Evolutionary conservation across 2,113 vertebrate genomes (phyloP).

Genomic region (Bettongia penicillata): DNA sequence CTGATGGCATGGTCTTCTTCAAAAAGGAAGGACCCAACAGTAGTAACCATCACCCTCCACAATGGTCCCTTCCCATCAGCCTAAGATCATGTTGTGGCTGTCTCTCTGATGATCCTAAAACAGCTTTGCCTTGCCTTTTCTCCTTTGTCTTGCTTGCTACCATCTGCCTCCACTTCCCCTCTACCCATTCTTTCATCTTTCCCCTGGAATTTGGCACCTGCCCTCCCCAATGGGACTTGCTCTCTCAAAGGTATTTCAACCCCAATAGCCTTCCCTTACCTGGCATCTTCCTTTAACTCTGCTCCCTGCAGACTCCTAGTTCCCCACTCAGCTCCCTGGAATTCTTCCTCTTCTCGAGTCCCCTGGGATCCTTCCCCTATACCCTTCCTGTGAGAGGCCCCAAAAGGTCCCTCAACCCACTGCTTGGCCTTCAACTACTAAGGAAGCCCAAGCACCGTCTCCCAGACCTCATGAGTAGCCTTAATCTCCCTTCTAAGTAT

Average conservation of each 20-base stretch:
- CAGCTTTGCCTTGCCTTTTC: neutral
- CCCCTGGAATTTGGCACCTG: neutral
- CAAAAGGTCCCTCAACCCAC: neutral
- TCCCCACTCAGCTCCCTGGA: too few relatives aligned
- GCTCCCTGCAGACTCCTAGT: neutral
- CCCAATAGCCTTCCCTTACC: neutral
- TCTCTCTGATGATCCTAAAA: neutral
- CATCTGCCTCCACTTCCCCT: too few relatives aligned
- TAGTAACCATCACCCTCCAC: too few relatives aligned
- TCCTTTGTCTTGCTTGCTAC: neutral
- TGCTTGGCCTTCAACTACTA: neutral
- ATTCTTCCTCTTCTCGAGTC: neutral
- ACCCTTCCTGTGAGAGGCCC: neutral
- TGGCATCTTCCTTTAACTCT: neutral
- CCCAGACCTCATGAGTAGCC: neutral
- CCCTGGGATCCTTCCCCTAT: neutral
- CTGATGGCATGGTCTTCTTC: too few relatives aligned
- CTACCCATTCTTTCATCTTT: neutral
- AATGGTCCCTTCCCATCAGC: too few relatives aligned
- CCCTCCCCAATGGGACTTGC: too few relatives aligned
- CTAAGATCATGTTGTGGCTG: neutral
- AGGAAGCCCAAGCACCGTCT: neutral
- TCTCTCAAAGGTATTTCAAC: too few relatives aligned
- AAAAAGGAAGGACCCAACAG: too few relatives aligned
- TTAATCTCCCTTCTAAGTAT: too few relatives aligned